A percentile compares a stretch with the other conserved stretches of the same genome.
phyloP scores from a whole-genome alignment of 2,797 vertebrate genomes.

The Ispidina picta region DNA sequence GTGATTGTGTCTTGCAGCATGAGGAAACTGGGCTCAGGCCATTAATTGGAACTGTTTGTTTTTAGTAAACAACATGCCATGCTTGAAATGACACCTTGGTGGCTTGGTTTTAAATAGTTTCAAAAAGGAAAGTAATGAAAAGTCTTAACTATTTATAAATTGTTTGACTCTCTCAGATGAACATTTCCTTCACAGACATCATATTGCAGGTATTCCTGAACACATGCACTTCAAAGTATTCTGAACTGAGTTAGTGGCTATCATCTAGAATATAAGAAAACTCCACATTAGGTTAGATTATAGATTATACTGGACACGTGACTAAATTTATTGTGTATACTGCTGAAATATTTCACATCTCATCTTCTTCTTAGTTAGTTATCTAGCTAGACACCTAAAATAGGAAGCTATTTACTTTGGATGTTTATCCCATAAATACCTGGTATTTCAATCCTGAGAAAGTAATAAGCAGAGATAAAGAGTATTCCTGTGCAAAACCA shows the following conservation, averaged over 20 bases:
- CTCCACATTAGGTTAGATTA: too few relatives aligned
- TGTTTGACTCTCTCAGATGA: neutral
- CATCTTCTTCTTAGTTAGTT: neutral
- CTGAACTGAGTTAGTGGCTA: neutral
- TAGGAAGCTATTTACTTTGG: neutral
- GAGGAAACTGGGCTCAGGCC: conserved; percentile 45
- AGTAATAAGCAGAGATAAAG: neutral
- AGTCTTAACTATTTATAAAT: neutral
- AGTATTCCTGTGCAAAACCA: neutral
- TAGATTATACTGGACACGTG: too few relatives aligned
- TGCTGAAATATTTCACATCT: neutral
- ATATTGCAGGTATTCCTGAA: neutral
- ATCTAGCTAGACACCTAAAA: neutral
- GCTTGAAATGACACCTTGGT: conserved; percentile 21
- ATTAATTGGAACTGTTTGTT: neutral
- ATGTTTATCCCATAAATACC: neutral
- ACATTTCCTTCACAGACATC: neutral
- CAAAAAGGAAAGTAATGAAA: neutral
- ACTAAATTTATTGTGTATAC: too few relatives aligned
- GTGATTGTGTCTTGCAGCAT: neutral
- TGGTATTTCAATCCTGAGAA: neutral
- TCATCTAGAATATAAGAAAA: too few relatives aligned
- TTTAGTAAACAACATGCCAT: conserved; percentile 11
- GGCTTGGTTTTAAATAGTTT: neutral
- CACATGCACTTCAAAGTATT: neutral